Conservation (phyloP, 2,113 vertebrate species). For the Cynocephalus volans region DNA sequence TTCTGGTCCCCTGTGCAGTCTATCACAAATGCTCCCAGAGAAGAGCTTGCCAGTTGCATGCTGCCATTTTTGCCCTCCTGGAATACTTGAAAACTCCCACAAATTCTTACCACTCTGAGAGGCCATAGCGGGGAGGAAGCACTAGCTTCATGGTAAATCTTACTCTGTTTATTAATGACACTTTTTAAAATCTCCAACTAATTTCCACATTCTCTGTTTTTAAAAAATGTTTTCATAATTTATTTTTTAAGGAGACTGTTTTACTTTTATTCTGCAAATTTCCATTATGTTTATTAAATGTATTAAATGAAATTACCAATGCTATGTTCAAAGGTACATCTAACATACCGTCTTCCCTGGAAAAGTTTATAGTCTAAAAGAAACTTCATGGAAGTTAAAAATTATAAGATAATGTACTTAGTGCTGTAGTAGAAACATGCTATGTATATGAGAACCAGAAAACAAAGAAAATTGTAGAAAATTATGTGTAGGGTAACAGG, state of each 20-base stretch:
- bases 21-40: background rate
- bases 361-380: background rate
- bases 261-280: background rate
- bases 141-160: background rate
- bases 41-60: background rate
- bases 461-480: background rate
- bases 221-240: background rate
- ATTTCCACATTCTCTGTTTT: background rate
- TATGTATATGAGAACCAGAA: background rate
- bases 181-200: background rate
- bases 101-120: background rate
- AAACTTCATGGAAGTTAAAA: background rate
- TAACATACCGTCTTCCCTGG: background rate
- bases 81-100: background rate
- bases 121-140: too few species aligned
- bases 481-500: background rate
- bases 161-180: background rate
- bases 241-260: background rate
- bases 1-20: background rate
- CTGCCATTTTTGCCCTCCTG: background rate
- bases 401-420: background rate
- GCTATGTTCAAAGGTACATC: background rate
- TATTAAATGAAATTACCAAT: background rate
- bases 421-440: background rate
- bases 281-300: background rate